Percentiles rank a stretch among this genome's conserved stretches.
These are phyloP conservation scores for Pedionomus torquatus DNA, from an alignment of 2,113 vertebrate species.

Conservation along the genomic window DNA sequence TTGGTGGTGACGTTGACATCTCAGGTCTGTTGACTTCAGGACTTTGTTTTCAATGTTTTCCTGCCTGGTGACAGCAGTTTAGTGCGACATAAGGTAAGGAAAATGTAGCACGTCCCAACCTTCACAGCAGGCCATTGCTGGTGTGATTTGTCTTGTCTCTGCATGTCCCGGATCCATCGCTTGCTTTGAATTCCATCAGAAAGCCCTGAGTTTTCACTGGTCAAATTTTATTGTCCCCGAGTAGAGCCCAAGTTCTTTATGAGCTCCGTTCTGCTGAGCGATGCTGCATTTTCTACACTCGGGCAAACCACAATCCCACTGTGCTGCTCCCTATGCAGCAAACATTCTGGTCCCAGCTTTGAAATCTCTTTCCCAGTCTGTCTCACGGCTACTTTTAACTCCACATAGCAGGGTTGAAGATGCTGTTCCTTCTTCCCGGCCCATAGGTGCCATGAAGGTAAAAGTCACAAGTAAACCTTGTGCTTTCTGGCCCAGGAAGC, in stretches of 20 bases:
- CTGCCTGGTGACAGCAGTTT: not conserved
- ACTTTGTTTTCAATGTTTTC: not conserved
- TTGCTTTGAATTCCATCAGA: not conserved
- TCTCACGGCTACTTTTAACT: not conserved
- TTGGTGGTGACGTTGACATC: not conserved
- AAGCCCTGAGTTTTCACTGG: not conserved
- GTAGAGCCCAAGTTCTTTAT: not conserved
- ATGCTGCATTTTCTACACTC: not conserved
- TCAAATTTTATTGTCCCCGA: not conserved
- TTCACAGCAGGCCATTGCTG: not conserved
- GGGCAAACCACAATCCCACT: not conserved
- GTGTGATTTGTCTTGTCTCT: not conserved
- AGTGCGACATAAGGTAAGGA: rapidly evolving
- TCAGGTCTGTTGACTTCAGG: not conserved
- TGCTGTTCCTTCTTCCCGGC: rapidly evolving
- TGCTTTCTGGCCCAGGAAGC: not conserved
- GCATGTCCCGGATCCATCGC: no score
- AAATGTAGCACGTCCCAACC: not conserved
- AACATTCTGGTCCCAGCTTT: not conserved
- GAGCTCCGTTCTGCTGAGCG: not conserved
- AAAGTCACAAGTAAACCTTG: not conserved
- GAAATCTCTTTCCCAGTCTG: not conserved
- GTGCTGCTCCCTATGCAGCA: rapidly evolving
- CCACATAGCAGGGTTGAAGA: not conserved
- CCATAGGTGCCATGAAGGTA: not conserved